Percentiles rank a stretch among this genome's conserved stretches.
Evolutionary conservation across 2,113 vertebrate genomes (phyloP).

Genomic region (Seriola rivoliana): DNA sequence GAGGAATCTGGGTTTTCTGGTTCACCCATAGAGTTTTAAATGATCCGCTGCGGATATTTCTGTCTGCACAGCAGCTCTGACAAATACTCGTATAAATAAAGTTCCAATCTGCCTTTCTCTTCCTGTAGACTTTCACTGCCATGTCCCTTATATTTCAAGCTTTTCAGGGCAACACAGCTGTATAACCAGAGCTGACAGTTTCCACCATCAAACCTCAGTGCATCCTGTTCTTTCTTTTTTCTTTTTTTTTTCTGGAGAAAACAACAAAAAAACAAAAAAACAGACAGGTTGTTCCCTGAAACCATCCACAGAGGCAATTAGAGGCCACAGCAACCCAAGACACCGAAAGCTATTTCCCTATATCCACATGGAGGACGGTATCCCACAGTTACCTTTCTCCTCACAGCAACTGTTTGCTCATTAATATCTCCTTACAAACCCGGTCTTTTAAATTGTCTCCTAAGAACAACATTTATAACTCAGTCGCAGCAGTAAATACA

Average conservation of each 20-base stretch:
- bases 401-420: constrained; percentile 11
- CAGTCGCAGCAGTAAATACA: not conserved
- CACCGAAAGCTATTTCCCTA: constrained; percentile 6
- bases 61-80: constrained; percentile 15
- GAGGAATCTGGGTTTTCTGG: not conserved
- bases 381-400: constrained; percentile 13
- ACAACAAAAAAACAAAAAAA: not conserved
- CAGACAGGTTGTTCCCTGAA: constrained; percentile 20
- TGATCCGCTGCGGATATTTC: not conserved
- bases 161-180: constrained; percentile 4
- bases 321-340: constrained; percentile 25
- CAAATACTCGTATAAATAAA: constrained; percentile 24
- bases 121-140: not conserved
- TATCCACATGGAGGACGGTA: constrained; percentile 12
- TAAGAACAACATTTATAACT: not conserved
- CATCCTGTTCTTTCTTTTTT: constrained; percentile 6
- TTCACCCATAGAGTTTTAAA: not conserved
- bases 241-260: too few species aligned
- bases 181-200: constrained; percentile 22
- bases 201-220: constrained; percentile 4
- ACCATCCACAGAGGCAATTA: constrained; percentile 35
- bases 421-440: constrained; percentile 13
- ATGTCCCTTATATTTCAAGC: constrained; percentile 5
- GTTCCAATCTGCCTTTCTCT: not conserved
- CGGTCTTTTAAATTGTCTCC: not conserved